Evolutionary conservation across 23 tunicate genomes (phyloP).

Genomic region (Aplidium turbinatum): DNA sequence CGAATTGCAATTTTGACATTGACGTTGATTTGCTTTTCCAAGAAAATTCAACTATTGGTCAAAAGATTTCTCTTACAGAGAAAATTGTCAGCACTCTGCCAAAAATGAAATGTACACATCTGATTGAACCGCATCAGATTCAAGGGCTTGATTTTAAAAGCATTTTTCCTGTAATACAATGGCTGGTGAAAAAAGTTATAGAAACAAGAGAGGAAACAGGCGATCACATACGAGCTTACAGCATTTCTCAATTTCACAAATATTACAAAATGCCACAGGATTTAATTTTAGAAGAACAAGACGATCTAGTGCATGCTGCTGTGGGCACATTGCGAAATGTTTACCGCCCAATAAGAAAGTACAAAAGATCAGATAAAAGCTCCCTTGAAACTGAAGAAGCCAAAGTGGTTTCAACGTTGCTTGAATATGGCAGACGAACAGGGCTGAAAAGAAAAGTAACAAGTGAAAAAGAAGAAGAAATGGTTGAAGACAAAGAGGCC

Average conservation of each 20-base stretch:
- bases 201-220: conserved; percentile 89
- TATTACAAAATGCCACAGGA: conserved; percentile 70
- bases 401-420: conserved; percentile 70
- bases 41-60: conserved; percentile 94
- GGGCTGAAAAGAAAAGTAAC: conserved; percentile 20
- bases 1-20: conserved; percentile 81
- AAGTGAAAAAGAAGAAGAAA: conserved; percentile 18
- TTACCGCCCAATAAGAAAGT: conserved; percentile 77
- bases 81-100: conserved; percentile 83
- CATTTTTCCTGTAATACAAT: conserved; percentile 90
- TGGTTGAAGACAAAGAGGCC: neutral
- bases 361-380: conserved; percentile 53
- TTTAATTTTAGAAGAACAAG: conserved; percentile 22
- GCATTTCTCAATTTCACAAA: conserved; percentile 88
- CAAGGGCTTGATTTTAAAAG: conserved; percentile 96
- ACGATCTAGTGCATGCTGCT: conserved; percentile 28
- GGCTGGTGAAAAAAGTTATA: conserved; percentile 95
- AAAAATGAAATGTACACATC: conserved; percentile 83
- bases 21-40: conserved; percentile 92
- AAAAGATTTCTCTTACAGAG: conserved; percentile 89
- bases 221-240: conserved; percentile 85
- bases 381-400: conserved; percentile 77
- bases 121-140: conserved; percentile 94
- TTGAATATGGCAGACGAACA: conserved; percentile 80
- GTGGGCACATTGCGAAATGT: conserved; percentile 20